Conservation (phyloP, 2,888 invertebrate species). For the Nomada ruficornis region DNA sequence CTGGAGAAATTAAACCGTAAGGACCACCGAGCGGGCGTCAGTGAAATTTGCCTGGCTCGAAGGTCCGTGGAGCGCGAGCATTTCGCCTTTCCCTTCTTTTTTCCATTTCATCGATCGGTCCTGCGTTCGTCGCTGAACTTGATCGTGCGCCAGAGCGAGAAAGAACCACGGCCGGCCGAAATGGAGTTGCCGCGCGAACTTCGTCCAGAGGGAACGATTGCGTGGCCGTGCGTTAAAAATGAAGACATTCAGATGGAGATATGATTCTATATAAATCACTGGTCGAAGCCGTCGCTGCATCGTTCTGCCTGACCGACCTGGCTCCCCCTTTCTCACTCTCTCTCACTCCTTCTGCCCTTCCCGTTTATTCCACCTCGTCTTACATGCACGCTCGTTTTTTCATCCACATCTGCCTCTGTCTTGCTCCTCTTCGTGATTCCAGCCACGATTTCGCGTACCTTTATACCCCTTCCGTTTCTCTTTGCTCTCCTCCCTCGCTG, state of each 20-base stretch:
- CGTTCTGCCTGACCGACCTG: slow-evolving; percentile 63
- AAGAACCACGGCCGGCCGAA: slow-evolving; percentile 53
- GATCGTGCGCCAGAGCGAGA: slow-evolving; percentile 25
- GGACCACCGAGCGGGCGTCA: slow-evolving; percentile 66
- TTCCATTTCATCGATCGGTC: slow-evolving; percentile 23
- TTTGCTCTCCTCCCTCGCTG: slow-evolving; percentile 8
- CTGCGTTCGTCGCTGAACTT: not conserved
- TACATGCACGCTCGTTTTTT: not conserved
- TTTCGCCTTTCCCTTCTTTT: slow-evolving; percentile 32
- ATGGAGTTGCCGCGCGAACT: slow-evolving; percentile 55
- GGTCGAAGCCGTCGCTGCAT: slow-evolving; percentile 67
- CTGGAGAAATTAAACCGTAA: slow-evolving; percentile 60
- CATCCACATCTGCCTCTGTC: not conserved
- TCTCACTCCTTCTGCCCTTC: not conserved
- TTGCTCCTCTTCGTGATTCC: slow-evolving; percentile 51
- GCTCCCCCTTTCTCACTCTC: slow-evolving; percentile 18
- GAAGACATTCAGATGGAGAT: slow-evolving; percentile 83
- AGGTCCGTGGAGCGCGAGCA: slow-evolving; percentile 36
- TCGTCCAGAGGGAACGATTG: slow-evolving; percentile 62
- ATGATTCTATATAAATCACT: slow-evolving; percentile 83
- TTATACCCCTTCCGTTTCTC: slow-evolving; percentile 21
- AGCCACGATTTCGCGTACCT: slow-evolving; percentile 60
- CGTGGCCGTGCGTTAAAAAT: slow-evolving; percentile 80
- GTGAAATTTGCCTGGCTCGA: slow-evolving; percentile 53
- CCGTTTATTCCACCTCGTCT: not conserved